Evolutionary conservation across 2,888 invertebrate genomes (phyloP).

Genomic region (Stramonita haemastoma): DNA sequence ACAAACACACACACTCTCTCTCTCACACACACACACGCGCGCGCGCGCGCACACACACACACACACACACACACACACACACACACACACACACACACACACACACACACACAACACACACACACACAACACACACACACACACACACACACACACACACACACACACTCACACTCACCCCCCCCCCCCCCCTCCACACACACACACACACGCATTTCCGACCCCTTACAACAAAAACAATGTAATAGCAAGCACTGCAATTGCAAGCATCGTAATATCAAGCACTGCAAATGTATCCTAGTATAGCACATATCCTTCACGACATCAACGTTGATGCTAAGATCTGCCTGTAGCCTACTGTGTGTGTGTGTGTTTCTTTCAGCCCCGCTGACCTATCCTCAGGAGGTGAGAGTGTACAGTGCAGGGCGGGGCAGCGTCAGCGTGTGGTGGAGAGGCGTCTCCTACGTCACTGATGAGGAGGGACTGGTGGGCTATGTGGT

Average conservation of each 20-base stretch:
- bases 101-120: neutral
- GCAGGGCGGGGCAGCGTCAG: constrained; percentile 43
- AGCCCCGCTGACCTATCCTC: constrained; percentile 49
- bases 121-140: neutral
- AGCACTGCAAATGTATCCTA: too few relatives aligned
- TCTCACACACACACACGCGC: too few relatives aligned
- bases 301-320: too few relatives aligned
- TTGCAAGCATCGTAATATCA: too few relatives aligned
- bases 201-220: neutral
- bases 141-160: neutral
- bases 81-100: neutral
- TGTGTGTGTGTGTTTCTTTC: constrained; percentile 15
- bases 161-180: neutral
- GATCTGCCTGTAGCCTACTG: neutral
- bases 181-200: neutral
- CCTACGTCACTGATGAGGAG: constrained; percentile 45
- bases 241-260: too few relatives aligned
- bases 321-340: too few relatives aligned
- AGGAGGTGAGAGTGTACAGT: constrained; percentile 49
- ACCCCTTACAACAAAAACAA: neutral
- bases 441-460: constrained; percentile 53
- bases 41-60: too few relatives aligned
- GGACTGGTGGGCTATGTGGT: constrained; percentile 47
- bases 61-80: too few relatives aligned
- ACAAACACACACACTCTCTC: too few relatives aligned